These are phyloP conservation scores for Danio choprae DNA, from an alignment of 2,797 vertebrate genomes.

Conservation along the genomic window DNA sequence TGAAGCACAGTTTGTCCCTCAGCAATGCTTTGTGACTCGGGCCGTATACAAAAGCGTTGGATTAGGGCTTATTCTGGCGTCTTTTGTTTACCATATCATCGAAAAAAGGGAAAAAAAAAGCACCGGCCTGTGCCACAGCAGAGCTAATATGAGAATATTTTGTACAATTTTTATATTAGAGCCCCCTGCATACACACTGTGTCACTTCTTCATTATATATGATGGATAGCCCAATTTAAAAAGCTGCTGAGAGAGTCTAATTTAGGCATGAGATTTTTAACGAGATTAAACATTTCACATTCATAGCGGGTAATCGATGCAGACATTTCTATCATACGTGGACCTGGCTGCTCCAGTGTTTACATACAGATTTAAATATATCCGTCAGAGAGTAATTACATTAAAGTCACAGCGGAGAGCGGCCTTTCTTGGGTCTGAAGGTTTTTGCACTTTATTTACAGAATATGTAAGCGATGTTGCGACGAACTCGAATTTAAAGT, in stretches of 20 bases:
- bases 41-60: conserved; percentile 19
- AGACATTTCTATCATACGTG: conserved; percentile 65
- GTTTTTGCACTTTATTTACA: conserved; percentile 23
- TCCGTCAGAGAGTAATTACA: conserved; percentile 64
- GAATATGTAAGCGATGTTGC: background rate
- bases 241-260: conserved; percentile 68
- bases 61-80: conserved; percentile 22
- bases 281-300: conserved; percentile 68
- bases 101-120: background rate
- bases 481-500: background rate
- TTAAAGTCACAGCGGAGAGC: conserved; percentile 56
- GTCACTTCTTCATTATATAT: conserved; percentile 67
- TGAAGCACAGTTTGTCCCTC: conserved; percentile 28
- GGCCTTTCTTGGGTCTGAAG: conserved; percentile 46
- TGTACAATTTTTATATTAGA: conserved; percentile 61
- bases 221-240: conserved; percentile 70
- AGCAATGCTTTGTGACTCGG: conserved; percentile 33
- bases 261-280: conserved; percentile 69
- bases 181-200: conserved; percentile 55
- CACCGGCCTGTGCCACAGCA: background rate
- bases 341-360: conserved; percentile 58
- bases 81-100: conserved; percentile 36
- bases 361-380: conserved; percentile 65
- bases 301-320: conserved; percentile 65
- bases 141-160: conserved; percentile 57